phyloP scores from a whole-genome alignment of 2,113 vertebrate species.

The Acrocephalus kingi region DNA sequence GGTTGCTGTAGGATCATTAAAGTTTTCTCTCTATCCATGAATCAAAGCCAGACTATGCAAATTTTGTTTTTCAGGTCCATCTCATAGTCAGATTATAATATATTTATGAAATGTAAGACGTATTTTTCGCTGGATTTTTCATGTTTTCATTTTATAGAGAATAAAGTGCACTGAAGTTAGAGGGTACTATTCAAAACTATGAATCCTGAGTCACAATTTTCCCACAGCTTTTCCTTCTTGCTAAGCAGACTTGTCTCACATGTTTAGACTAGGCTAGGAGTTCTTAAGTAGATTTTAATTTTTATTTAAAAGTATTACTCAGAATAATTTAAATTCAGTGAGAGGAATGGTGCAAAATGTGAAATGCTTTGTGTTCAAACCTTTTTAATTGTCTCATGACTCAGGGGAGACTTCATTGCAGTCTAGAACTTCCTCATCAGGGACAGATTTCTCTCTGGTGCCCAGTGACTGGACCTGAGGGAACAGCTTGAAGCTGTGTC shows the following conservation, averaged over 20 bases:
- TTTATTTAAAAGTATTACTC: neutral
- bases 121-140: neutral
- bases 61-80: conserved; percentile 44
- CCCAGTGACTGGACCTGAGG: neutral
- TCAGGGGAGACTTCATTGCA: neutral
- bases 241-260: neutral
- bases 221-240: neutral
- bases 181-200: neutral
- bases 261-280: neutral
- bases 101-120: neutral
- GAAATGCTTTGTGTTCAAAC: neutral
- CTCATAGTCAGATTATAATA: neutral
- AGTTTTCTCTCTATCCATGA: conserved; percentile 18
- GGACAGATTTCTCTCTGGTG: neutral
- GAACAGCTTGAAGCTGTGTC: neutral
- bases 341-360: neutral
- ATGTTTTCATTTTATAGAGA: neutral
- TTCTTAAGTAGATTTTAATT: neutral
- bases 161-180: neutral
- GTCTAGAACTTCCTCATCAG: neutral
- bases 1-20: conserved; percentile 46
- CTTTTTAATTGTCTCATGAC: neutral
- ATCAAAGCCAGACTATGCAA: conserved; percentile 49
- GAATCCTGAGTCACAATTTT: neutral
- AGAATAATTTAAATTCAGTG: neutral